Evolutionary conservation across 2,888 invertebrate species (phyloP), one percentile per base, ranked within the genome.

Genomic region (Leucophenga montana): DNA sequence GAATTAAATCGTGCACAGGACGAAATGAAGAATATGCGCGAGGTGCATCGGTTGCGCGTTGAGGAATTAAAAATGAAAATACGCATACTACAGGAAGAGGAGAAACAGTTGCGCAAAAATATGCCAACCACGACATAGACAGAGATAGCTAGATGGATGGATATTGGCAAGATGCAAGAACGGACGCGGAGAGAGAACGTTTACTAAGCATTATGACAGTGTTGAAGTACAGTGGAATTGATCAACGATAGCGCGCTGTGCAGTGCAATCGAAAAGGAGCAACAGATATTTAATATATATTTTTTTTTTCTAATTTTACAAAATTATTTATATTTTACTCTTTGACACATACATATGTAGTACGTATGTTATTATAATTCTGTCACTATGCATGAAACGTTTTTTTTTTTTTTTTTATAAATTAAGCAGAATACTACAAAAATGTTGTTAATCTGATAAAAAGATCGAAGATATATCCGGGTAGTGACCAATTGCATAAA

Each of bases 51-150:
- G 0, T 68, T 89, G 71, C 85, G 85, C 14, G 83, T 87, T 27
- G 85, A 87, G 73, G 88, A 89, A 78, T 82, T 88, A 66, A 81
- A 82, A 72, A 82, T 86, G 79, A 88, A 88, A 76, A 85, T 88
- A 70, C 87, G 85, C 71, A 86, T 87, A 61, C 77, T 88, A 75
- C 85, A 85, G 44, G 87, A 85, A 74, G 86, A 87, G 75, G 87
- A 88, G 73, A 87, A 87, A 62, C 80, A 82, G 69, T 70, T 87
- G 74, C 79, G 79, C 50, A 85, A 86, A 72, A 80, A 77, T 44
- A 50, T 31, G 44, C 44, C 57, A 46, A 31, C 57, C n/a, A 59
- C 46, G 11, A 57, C 46, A 62, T 16, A n/a, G 44, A 16, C 48
- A 22, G 53, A 48, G 39, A 39, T 5, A 39, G 39, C 39, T 5